Conservation (phyloP, 2,113 vertebrate genomes). For the Gymnobelideus leadbeateri region DNA sequence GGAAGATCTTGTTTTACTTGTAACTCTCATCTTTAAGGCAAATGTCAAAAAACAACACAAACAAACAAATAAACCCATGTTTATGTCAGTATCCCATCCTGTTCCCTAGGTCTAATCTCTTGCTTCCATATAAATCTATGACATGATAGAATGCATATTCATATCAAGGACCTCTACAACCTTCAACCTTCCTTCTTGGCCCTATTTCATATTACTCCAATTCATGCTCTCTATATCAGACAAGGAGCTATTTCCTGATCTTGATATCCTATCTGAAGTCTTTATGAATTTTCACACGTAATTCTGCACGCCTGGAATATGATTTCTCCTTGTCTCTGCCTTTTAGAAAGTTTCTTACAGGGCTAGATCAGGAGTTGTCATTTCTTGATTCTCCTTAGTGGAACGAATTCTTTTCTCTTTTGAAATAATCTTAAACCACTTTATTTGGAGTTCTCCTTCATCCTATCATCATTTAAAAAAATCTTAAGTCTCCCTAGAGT, state of each 20-base stretch:
- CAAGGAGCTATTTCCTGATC: not conserved
- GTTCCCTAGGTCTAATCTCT: not conserved
- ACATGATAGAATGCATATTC: not conserved
- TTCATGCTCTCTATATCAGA: not conserved
- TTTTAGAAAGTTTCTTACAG: not conserved
- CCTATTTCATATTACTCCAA: not conserved
- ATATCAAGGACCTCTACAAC: not conserved
- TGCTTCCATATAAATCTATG: not conserved
- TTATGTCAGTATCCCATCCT: not conserved
- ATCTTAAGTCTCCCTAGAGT: not conserved
- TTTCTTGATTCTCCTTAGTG: not conserved
- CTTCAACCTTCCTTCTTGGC: not conserved
- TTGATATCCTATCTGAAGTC: not conserved
- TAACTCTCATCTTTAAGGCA: conserved; percentile 1
- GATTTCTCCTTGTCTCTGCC: not conserved
- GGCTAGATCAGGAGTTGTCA: not conserved
- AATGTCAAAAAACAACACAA: conserved; percentile 13
- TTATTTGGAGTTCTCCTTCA: not conserved
- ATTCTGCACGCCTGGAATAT: not conserved
- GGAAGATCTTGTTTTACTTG: conserved; percentile 7
- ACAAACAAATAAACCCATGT: not conserved
- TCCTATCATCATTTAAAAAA: not conserved
- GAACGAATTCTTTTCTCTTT: not conserved
- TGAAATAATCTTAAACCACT: not conserved
- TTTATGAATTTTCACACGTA: not conserved